phyloP scores from a whole-genome alignment of 2,797 vertebrate genomes.

The Mormyrus proboscirostris region DNA sequence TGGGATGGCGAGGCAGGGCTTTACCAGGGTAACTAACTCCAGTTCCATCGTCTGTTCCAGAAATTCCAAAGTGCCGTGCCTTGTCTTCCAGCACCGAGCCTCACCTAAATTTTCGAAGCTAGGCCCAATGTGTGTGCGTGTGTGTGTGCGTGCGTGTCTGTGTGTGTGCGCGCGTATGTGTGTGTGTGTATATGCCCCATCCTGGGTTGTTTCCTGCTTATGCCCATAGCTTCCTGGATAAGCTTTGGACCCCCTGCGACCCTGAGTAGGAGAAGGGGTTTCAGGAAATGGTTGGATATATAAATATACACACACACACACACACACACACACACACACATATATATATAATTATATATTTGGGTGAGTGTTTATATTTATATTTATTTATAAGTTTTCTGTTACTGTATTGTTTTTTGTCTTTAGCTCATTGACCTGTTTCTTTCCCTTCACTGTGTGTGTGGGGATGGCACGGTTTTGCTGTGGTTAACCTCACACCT shows the following conservation, averaged over 20 bases:
- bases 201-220: not conserved
- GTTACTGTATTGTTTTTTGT: too few relatives aligned
- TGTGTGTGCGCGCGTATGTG: too few relatives aligned
- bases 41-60: not conserved
- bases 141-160: too few relatives aligned
- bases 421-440: too few relatives aligned
- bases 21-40: not conserved
- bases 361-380: too few relatives aligned
- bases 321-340: too few relatives aligned
- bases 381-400: too few relatives aligned
- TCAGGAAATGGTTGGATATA: not conserved
- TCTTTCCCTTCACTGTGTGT: too few relatives aligned
- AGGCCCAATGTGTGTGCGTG: not conserved
- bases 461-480: not conserved
- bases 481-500: not conserved
- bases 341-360: too few relatives aligned
- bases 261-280: not conserved
- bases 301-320: not conserved
- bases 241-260: not conserved
- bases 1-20: not conserved
- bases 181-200: not conserved
- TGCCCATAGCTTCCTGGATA: not conserved
- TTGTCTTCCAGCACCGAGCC: not conserved
- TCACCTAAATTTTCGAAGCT: not conserved
- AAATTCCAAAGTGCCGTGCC: not conserved